Conservation (phyloP, 2,113 vertebrate genomes). For the Hippotragus niger region DNA sequence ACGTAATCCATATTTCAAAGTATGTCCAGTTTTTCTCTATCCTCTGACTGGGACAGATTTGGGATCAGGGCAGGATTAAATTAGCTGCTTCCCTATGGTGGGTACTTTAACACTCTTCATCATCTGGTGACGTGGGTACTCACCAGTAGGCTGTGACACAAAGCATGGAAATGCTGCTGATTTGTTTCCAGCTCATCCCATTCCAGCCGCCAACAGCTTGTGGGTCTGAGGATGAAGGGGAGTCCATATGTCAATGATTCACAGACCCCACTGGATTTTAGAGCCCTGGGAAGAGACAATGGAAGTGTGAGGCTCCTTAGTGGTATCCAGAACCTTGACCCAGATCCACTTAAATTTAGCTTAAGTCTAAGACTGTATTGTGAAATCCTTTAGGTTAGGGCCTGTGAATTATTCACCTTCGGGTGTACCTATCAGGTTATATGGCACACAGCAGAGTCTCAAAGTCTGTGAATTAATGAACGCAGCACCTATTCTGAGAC, state of each 20-base stretch:
- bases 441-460: background rate
- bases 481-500: background rate
- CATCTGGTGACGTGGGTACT: constrained; percentile 56
- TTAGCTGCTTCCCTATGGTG: background rate
- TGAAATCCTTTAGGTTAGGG: background rate
- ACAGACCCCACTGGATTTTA: constrained; percentile 89
- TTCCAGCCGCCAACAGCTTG: constrained; percentile 94
- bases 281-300: constrained; percentile 79
- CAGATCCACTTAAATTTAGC: background rate
- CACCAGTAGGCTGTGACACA: constrained; percentile 91
- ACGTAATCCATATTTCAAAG: background rate
- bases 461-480: background rate
- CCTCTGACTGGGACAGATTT: background rate
- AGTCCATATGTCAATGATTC: constrained; percentile 92
- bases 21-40: background rate
- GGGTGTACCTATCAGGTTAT: background rate
- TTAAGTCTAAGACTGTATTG: background rate
- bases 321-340: background rate
- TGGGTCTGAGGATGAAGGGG: constrained; percentile 90
- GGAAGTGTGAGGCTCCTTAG: background rate
- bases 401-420: background rate
- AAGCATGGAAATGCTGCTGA: constrained; percentile 91
- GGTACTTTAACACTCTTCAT: background rate
- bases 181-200: constrained; percentile 97
- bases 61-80: background rate